A percentile compares a stretch with the other conserved stretches of the same genome.
Conservation (phyloP, 2,797 vertebrate genomes). For the Sebastes trivittatus region DNA sequence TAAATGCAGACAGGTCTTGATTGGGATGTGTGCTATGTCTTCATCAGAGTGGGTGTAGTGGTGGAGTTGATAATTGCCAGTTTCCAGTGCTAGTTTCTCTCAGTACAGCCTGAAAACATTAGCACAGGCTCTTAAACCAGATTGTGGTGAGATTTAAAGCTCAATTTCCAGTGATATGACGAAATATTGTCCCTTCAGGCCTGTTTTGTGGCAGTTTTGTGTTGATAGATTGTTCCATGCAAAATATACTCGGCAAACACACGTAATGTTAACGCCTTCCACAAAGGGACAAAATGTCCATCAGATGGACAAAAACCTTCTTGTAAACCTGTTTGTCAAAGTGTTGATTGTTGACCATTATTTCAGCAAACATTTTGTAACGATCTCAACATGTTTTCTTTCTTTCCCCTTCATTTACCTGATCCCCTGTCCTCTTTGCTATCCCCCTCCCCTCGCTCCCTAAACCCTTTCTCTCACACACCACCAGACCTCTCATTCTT, state of each 20-base stretch:
- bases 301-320: neutral
- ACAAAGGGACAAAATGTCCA: neutral
- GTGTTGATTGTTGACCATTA: conserved; percentile 16
- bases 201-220: neutral
- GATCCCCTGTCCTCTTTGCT: conserved; percentile 44
- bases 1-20: neutral
- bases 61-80: neutral
- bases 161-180: neutral
- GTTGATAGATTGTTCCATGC: neutral
- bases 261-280: neutral
- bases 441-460: conserved; percentile 34
- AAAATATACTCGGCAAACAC: neutral
- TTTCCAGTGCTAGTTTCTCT: neutral
- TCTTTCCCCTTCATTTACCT: conserved; percentile 55
- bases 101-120: conserved; percentile 2
- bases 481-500: conserved; percentile 71
- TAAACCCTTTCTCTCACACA: conserved; percentile 44
- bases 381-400: conserved; percentile 74
- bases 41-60: conserved; percentile 1
- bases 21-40: conserved; percentile 3
- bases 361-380: conserved; percentile 41
- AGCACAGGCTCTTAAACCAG: conserved; percentile 6
- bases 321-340: conserved; percentile 15
- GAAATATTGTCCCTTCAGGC: neutral
- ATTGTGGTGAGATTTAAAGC: conserved; percentile 17